Evolutionary conservation across 2,888 invertebrate species (phyloP).

Genomic region (Cryptocephalus primarius): DNA sequence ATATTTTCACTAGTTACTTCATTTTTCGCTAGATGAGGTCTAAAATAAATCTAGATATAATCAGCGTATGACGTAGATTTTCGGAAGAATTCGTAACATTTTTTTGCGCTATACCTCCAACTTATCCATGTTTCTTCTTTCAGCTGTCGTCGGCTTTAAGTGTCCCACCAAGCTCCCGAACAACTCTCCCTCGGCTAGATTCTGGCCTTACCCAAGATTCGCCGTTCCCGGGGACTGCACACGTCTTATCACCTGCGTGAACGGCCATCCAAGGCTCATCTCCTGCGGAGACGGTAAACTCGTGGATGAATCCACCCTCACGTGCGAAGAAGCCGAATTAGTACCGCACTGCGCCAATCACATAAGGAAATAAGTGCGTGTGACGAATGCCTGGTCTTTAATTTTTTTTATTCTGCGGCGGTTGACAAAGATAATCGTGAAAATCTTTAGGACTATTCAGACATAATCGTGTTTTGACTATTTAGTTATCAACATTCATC

Average conservation of each 20-base stretch:
- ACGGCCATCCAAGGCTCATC: constrained; percentile 78
- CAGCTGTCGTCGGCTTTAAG: constrained; percentile 84
- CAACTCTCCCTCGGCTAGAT: constrained; percentile 71
- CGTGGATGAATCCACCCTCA: constrained; percentile 71
- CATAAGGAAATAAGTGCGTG: constrained; percentile 21
- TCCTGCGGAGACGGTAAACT: constrained; percentile 81
- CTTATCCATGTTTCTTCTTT: no score
- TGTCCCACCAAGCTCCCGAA: constrained; percentile 79
- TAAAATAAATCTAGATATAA: no score
- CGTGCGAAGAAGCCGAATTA: constrained; percentile 68
- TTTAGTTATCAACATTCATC: no score
- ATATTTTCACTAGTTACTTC: no score
- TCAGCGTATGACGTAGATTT: no score
- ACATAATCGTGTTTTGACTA: no score
- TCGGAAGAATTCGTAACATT: no score
- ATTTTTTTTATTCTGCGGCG: neutral
- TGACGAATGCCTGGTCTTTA: neutral
- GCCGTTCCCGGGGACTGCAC: constrained; percentile 80
- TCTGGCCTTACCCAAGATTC: constrained; percentile 89
- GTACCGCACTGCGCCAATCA: constrained; percentile 34
- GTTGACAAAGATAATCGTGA: no score
- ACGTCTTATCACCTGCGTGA: constrained; percentile 81
- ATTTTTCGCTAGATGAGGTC: no score
- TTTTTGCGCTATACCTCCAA: no score
- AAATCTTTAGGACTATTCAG: no score